Percentiles rank a stretch among this genome's conserved stretches.
These are phyloP conservation scores for human DNA, from an alignment of 2,113 vertebrate genomes.

Conservation along the genomic window DNA sequence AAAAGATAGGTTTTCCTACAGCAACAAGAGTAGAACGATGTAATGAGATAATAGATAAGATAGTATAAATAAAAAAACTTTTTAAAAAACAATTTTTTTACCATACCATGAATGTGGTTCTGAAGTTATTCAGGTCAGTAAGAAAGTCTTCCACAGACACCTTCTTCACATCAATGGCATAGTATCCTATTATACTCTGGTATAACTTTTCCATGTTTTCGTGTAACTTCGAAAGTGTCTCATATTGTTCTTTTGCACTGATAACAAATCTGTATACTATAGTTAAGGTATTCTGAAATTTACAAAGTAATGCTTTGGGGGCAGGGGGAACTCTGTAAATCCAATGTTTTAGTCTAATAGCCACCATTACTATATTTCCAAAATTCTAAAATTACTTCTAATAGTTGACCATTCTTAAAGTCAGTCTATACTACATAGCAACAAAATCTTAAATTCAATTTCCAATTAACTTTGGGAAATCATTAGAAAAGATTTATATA, in stretches of 20 bases:
- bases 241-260: slow-evolving; percentile 91
- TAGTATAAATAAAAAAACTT: background rate
- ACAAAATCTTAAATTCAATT: background rate
- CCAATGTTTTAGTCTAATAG: background rate
- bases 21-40: background rate
- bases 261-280: slow-evolving; percentile 90
- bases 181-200: slow-evolving; percentile 91
- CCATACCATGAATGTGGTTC: slow-evolving; percentile 92
- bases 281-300: slow-evolving; percentile 86
- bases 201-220: slow-evolving; percentile 93
- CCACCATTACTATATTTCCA: background rate
- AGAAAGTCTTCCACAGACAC: slow-evolving; percentile 96
- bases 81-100: background rate
- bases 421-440: background rate
- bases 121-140: slow-evolving; percentile 96
- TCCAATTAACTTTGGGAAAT: background rate
- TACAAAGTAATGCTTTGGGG: background rate
- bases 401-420: background rate
- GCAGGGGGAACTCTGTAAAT: background rate
- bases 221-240: slow-evolving; percentile 91
- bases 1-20: slow-evolving; percentile 13
- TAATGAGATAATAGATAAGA: background rate
- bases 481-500: background rate
- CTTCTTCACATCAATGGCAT: slow-evolving; percentile 94
- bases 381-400: background rate